phyloP scores from a whole-genome alignment of 1,140 invertebrate genomes.

The Samia ricini region DNA sequence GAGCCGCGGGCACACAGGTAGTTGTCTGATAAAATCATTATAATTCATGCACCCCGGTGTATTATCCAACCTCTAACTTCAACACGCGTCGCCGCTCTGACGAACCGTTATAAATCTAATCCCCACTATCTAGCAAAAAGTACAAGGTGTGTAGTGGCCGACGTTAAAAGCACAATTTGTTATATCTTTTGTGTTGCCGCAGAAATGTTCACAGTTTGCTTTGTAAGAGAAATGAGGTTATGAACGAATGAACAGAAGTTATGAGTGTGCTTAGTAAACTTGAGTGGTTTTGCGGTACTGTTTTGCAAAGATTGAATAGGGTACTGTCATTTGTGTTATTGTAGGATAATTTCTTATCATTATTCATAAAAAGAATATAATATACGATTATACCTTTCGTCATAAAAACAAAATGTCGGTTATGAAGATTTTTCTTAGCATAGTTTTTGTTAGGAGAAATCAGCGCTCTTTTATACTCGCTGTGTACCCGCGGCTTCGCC shows the following conservation, averaged over 20 bases:
- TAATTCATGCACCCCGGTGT: slow-evolving; percentile 4
- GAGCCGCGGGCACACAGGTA: too few relatives aligned
- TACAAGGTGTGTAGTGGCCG: not conserved
- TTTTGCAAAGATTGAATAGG: not conserved
- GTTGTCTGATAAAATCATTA: too few relatives aligned
- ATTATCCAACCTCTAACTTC: slow-evolving; percentile 20
- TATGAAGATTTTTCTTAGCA: too few relatives aligned
- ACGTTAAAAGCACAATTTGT: slow-evolving; percentile 64
- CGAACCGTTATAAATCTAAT: slow-evolving; percentile 49
- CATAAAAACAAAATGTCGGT: not conserved
- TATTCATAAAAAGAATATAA: not conserved
- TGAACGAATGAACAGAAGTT: slow-evolving; percentile 19
- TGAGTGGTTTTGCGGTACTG: slow-evolving; percentile 6
- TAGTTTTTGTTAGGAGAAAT: too few relatives aligned
- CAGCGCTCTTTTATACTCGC: too few relatives aligned
- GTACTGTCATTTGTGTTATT: not conserved
- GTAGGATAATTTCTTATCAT: not conserved
- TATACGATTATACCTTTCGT: not conserved
- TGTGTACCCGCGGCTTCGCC: too few relatives aligned
- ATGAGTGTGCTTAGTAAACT: not conserved
- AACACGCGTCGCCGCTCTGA: slow-evolving; percentile 44
- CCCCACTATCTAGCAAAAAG: slow-evolving; percentile 17
- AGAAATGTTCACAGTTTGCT: slow-evolving; percentile 22
- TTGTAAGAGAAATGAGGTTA: slow-evolving; percentile 9
- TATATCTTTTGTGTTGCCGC: slow-evolving; percentile 45